Percentiles rank a stretch among this genome's conserved stretches.
These are phyloP conservation scores for Aphidius ervi DNA, from an alignment of 1,140 invertebrate species.

Conservation along the genomic window DNA sequence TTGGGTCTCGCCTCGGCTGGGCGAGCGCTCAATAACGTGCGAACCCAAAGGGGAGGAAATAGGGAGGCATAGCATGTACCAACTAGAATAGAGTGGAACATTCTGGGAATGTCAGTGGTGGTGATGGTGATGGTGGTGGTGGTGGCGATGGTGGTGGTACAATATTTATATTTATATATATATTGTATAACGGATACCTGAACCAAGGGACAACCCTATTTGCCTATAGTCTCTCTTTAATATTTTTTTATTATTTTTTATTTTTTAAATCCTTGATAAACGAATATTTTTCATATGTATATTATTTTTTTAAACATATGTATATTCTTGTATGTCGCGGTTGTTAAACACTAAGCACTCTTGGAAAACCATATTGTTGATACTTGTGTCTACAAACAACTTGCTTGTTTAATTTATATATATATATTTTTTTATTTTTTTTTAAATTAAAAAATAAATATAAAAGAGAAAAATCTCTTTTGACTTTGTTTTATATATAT, in stretches of 20 bases:
- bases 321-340: too few species aligned
- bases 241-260: constrained; percentile 3
- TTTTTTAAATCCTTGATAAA: background rate
- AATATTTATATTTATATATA: constrained; percentile 4
- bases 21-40: constrained; percentile 56
- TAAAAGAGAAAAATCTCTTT: constrained; percentile 9
- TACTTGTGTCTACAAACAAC: too few species aligned
- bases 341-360: too few species aligned
- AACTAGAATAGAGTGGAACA: constrained; percentile 42
- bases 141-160: constrained; percentile 30
- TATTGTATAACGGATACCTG: constrained; percentile 6
- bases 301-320: background rate
- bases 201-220: constrained; percentile 13
- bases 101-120: constrained; percentile 34
- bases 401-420: too few species aligned
- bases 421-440: too few species aligned
- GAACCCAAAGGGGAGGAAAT: constrained; percentile 45
- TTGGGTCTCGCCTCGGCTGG: constrained; percentile 52
- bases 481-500: constrained; percentile 13
- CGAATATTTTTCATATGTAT: background rate
- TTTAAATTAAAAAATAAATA: background rate
- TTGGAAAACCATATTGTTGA: too few species aligned
- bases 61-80: constrained; percentile 35
- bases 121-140: constrained; percentile 20
- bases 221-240: background rate